Percentiles rank a stretch among this genome's conserved stretches.
These are phyloP conservation scores for Cheirogaleus medius DNA, from an alignment of 2,113 vertebrate genomes.

Conservation along the genomic window DNA sequence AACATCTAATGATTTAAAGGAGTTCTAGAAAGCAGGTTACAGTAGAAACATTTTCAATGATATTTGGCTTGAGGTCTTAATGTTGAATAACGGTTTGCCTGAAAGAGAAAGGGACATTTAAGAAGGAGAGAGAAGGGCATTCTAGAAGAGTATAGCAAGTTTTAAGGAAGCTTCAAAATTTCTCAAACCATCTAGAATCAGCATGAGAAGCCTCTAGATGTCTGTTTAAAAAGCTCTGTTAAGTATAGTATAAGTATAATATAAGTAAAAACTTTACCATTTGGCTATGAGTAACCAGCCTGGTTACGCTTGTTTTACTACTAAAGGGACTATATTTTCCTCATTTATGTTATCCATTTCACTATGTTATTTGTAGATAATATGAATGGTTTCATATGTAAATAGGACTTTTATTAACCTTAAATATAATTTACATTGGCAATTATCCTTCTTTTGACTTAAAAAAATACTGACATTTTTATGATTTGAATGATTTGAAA, in stretches of 20 bases:
- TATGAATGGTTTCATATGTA: neutral
- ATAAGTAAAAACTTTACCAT: neutral
- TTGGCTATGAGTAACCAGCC: neutral
- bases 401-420: neutral
- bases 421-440: neutral
- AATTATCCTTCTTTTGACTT: neutral
- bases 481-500: neutral
- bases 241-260: neutral
- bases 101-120: neutral
- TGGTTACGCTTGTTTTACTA: neutral
- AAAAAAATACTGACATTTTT: neutral
- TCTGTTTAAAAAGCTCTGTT: neutral
- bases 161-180: neutral
- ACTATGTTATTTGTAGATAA: neutral
- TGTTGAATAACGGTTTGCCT: neutral
- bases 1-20: neutral
- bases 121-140: neutral
- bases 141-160: neutral
- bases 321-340: neutral
- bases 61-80: neutral
- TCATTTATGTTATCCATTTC: neutral
- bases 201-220: neutral
- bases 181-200: neutral
- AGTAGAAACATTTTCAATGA: neutral
- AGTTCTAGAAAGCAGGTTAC: neutral